phyloP scores from a whole-genome alignment of 2,888 invertebrate genomes.

The Cosmia pyralina region DNA sequence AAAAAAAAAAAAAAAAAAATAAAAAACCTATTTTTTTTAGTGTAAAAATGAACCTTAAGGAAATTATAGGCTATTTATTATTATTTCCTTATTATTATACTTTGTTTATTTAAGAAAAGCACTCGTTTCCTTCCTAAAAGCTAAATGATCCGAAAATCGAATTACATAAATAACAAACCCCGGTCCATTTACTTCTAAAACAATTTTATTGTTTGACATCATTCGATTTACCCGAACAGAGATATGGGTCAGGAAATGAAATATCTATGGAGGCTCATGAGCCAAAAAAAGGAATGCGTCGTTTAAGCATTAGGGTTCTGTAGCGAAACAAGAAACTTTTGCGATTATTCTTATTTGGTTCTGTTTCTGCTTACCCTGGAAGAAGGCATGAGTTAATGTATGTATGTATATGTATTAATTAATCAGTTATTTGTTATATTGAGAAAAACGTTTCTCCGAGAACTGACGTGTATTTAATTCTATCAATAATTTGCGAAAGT shows the following conservation, averaged over 20 bases:
- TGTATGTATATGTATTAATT: not conserved
- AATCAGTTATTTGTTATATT: no score
- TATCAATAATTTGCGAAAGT: no score
- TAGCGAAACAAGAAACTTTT: not conserved
- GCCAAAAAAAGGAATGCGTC: constrained; percentile 27
- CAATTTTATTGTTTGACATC: constrained; percentile 42
- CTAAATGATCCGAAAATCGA: constrained; percentile 29
- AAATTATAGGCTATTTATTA: no score
- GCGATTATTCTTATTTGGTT: not conserved
- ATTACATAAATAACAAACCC: constrained; percentile 30
- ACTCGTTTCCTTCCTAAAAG: not conserved
- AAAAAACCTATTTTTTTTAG: no score
- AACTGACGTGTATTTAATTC: no score
- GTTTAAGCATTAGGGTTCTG: constrained; percentile 33
- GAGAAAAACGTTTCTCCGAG: no score
- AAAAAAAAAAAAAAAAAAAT: no score
- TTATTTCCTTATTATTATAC: no score
- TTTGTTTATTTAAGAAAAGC: not conserved
- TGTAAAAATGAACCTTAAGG: no score
- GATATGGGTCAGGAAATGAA: constrained; percentile 55
- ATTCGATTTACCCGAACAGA: constrained; percentile 45
- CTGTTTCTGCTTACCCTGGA: no score
- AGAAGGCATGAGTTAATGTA: no score
- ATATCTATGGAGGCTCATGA: constrained; percentile 34
- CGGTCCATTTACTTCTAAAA: constrained; percentile 43